Evolutionary conservation across 1,140 invertebrate genomes (phyloP), one percentile per base, ranked within the genome.

Genomic region (Copidosoma floridanum): DNA sequence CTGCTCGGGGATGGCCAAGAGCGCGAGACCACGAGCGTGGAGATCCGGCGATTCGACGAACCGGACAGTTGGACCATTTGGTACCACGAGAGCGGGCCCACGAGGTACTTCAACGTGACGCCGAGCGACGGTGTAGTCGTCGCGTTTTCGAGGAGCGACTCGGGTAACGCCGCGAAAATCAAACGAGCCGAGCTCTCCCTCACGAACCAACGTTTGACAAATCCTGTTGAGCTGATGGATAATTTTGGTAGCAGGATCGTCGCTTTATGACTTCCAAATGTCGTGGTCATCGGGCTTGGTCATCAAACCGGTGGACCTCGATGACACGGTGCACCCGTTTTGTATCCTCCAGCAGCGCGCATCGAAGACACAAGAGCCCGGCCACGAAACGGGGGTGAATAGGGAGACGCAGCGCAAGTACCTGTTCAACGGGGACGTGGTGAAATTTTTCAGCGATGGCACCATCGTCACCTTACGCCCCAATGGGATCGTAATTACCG

Each of bases 231-330:
- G 29, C 6, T 32, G 29, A 32, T n/a, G 29, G 29, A 32, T 32
- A 12, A 32, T 32, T 12, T n/a, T n/a, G n/a, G n/a, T n/a, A n/a
- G n/a, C n/a, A n/a, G n/a, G n/a, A n/a, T n/a, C n/a, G n/a, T n/a
- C n/a, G n/a, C 43, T 41, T 38, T 69, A 68, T 51, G 65, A 77
- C 63, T 70, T 82, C 54, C 70, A 68, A 53, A 66, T 82, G 47
- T 83, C 81, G 7, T 82, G 80, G 76, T 79, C 82, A 2, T 81
- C 82, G 56, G 82, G 83, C 2, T 72, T 82, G 18, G 68, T 80
- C 21, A 80, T 82, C 21, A 77, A 83, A 70, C 76, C 75, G 32
- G 69, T 81, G 51, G 67, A 76, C 54, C 68, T 74, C 62, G 52
- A 73, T 29, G 72, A 77, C 65, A 71, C 70, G 7, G 59, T 75